Conservation (phyloP, 2,797 vertebrate species). For the Chaetodon trifasciatus region DNA sequence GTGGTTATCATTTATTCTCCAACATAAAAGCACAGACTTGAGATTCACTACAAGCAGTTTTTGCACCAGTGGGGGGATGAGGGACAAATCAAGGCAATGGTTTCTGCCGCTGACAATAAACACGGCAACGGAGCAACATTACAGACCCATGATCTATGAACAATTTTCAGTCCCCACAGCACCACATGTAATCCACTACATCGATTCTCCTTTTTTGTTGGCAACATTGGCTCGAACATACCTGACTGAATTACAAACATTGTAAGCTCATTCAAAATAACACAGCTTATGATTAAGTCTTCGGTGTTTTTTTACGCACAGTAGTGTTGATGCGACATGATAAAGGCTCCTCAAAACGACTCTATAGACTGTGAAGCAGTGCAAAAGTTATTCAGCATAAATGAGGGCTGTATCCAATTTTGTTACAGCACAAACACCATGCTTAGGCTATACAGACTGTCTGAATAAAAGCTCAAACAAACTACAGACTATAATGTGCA, state of each 20-base stretch:
- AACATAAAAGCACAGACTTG: background rate
- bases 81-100: background rate
- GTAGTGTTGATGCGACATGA: background rate
- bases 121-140: conserved; percentile 7
- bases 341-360: background rate
- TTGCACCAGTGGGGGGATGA: background rate
- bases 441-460: background rate
- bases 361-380: background rate
- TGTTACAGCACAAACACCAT: background rate
- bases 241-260: background rate
- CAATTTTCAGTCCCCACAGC: background rate
- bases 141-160: background rate
- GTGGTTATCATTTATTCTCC: background rate
- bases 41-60: background rate
- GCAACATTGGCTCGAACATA: background rate
- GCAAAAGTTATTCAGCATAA: conserved; percentile 36
- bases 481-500: background rate
- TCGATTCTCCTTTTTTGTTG: background rate
- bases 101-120: conserved; percentile 15
- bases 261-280: background rate
- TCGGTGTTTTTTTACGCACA: background rate
- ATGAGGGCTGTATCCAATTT: background rate
- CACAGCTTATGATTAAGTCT: background rate
- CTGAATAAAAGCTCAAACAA: background rate
- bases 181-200: background rate